Evolutionary conservation across 2,888 invertebrate species (phyloP), one percentile per base, ranked within the genome.

Genomic region (Lithophane ornitopus): DNA sequence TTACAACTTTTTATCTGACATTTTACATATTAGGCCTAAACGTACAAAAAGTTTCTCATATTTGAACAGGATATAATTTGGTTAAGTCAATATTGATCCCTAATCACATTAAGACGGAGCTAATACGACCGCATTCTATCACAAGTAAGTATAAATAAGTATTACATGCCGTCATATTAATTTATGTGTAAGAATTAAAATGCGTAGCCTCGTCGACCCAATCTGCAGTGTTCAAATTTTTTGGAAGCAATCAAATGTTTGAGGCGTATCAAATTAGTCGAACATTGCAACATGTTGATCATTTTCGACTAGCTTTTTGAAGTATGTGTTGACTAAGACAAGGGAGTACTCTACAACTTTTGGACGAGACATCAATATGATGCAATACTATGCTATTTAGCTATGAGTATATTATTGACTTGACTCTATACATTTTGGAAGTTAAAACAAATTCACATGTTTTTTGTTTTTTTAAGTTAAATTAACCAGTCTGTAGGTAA

Each of bases 281-380:
- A 62, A 49, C 19, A 70, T 61, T 72, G 22, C 61, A 65, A 19
- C 34, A 56, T 34, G 49, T 52, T 41, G 16, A 44, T 34, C 46
- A 39, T 28, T 72, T 58, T 54, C 9, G 49, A 59, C 52, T 52
- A 67, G 44, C 63, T 59, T 59, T 39, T 61, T 71, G 59, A 71
- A 81, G 77, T 16, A 81, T 68, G 41, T 49, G 19, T 19, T 46
- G 71, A 69, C 19, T 69, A 58, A n/a, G 74, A 78, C 41, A 68
- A 52, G 68, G 56, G 26, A 19, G 26, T 62, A 74, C n/a, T 49
- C 49, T 67, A 63, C 19, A 61, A 41, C 2, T 54, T 74, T 70
- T 72, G 77, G 76, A 68, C 74, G 77, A 77, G 63, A 69, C 65
- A 83, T 81, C 82, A 82, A 82, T 83, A 82, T 83, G 82, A 83